These are phyloP conservation scores for Theristus sp. DNA, from an alignment of 2,888 invertebrate genomes.

Conservation along the genomic window DNA sequence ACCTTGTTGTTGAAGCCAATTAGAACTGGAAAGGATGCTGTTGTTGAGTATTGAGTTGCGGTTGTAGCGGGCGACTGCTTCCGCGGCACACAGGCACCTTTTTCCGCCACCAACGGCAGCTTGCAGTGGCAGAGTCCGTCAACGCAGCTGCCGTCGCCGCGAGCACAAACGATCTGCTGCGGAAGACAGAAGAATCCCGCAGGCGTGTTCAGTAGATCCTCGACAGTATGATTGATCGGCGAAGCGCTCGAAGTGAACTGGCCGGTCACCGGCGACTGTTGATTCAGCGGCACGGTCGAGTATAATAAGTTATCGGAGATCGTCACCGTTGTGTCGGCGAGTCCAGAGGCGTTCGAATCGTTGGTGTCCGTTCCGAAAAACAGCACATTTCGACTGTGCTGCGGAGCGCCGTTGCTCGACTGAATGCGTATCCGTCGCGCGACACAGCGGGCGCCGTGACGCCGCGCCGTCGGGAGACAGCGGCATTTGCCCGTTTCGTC, in stretches of 20 bases:
- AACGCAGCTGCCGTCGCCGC: slow-evolving; percentile 15
- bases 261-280: neutral
- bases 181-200: slow-evolving; percentile 10
- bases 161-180: slow-evolving; percentile 12
- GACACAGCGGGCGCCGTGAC: neutral
- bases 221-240: neutral
- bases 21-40: no score
- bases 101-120: neutral
- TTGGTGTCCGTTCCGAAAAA: no score
- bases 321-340: no score
- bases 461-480: neutral
- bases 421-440: neutral
- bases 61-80: neutral
- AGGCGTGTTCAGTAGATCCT: slow-evolving; percentile 4
- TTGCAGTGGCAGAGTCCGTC: slow-evolving; percentile 15
- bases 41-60: neutral
- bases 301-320: no score
- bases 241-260: neutral
- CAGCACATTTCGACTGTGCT: no score
- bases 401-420: neutral
- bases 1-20: no score
- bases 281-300: neutral
- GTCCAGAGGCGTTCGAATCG: no score
- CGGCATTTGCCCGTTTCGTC: slow-evolving; percentile 15
- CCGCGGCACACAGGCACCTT: neutral